A percentile compares a stretch with the other conserved stretches of the same genome.
Conservation (phyloP, 1,140 invertebrate genomes). For the Spodoptera litura region DNA sequence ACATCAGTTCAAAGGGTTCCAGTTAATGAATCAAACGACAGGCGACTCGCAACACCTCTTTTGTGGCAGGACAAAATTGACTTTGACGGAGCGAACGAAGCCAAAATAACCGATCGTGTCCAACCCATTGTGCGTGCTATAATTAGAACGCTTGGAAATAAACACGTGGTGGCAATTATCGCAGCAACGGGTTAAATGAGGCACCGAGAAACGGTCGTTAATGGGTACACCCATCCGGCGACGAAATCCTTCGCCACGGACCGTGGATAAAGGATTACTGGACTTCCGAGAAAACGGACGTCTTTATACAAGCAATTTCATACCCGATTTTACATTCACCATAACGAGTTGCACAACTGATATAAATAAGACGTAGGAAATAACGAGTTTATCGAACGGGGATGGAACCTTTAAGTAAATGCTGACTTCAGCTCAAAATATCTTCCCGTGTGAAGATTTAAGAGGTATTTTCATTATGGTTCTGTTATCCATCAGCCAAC, state of each 20-base stretch:
- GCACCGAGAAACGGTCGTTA: conserved; percentile 81
- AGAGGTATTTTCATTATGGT: conserved; percentile 41
- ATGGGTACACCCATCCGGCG: conserved; percentile 75
- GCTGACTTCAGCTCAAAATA: conserved; percentile 46
- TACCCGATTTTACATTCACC: conserved; percentile 46
- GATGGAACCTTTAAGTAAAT: conserved; percentile 48
- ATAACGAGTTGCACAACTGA: conserved; percentile 59
- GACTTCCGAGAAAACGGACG: conserved; percentile 62
- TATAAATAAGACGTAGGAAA: conserved; percentile 63
- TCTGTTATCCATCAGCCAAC: conserved; percentile 54
- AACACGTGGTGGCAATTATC: conserved; percentile 86
- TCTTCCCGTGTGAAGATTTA: conserved; percentile 66
- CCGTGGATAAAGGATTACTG: conserved; percentile 61
- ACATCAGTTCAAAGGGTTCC: conserved; percentile 79
- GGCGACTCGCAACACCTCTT: conserved; percentile 81
- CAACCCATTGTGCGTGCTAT: conserved; percentile 84
- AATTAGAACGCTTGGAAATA: conserved; percentile 84
- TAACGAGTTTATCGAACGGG: conserved; percentile 57
- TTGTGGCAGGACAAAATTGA: conserved; percentile 80
- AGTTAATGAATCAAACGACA: conserved; percentile 83
- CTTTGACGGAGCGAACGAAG: conserved; percentile 80
- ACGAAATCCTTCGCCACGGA: conserved; percentile 58
- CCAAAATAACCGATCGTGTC: conserved; percentile 84
- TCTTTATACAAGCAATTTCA: conserved; percentile 57
- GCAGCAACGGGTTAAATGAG: conserved; percentile 84